Conservation (phyloP, 2,797 vertebrate species). For the Amphiprion clarkii region DNA sequence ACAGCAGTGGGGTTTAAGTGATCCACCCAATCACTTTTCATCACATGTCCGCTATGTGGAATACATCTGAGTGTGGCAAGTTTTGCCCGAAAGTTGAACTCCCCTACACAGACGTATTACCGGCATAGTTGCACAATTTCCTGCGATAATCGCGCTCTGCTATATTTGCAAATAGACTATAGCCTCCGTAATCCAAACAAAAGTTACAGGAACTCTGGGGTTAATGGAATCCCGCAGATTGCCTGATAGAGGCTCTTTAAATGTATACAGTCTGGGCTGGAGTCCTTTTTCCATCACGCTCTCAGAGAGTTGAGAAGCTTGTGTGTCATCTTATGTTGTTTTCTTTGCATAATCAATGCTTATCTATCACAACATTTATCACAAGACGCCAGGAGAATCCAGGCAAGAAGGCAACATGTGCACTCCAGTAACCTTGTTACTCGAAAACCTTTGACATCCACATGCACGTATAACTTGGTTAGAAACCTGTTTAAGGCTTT, state of each 20-base stretch:
- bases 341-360: not conserved
- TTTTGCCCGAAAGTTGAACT: slow-evolving; percentile 54
- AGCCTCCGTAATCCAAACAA: not conserved
- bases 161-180: slow-evolving; percentile 5
- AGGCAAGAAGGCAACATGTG: not conserved
- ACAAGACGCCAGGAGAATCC: not conserved
- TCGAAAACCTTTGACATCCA: not conserved
- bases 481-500: not conserved
- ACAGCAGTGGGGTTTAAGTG: not conserved
- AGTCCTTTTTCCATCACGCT: not conserved
- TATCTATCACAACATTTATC: not conserved
- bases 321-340: not conserved
- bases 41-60: slow-evolving; percentile 49
- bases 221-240: slow-evolving; percentile 1
- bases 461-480: not conserved
- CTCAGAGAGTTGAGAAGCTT: too few relatives aligned
- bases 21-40: slow-evolving; percentile 8
- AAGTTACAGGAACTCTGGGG: not conserved
- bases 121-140: slow-evolving; percentile 13
- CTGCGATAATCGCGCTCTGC: not conserved
- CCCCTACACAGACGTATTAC: slow-evolving; percentile 7
- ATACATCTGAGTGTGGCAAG: slow-evolving; percentile 39
- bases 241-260: not conserved
- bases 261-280: slow-evolving; percentile 3
- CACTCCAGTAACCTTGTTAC: slow-evolving; percentile 1